These are phyloP conservation scores for Glossophaga mutica DNA, from an alignment of 2,797 vertebrate genomes.

Conservation along the genomic window DNA sequence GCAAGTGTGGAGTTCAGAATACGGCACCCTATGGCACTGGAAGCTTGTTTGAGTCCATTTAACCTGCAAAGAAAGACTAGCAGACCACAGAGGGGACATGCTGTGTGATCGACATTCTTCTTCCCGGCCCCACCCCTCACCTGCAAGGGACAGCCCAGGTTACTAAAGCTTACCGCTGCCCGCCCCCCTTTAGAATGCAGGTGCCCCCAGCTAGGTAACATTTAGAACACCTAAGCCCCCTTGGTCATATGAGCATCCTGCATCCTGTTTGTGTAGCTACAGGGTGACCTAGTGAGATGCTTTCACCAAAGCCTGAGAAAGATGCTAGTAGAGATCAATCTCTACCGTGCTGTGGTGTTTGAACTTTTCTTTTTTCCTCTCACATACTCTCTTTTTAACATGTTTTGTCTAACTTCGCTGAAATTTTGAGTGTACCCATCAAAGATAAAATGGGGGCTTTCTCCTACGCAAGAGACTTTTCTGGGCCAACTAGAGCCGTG, in stretches of 20 bases:
- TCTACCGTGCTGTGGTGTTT: neutral
- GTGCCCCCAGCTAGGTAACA: neutral
- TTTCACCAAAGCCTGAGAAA: neutral
- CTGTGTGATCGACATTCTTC: neutral
- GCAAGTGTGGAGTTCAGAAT: neutral
- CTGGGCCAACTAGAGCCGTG: neutral
- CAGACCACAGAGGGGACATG: neutral
- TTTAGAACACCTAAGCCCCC: neutral
- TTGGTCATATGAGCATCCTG: neutral
- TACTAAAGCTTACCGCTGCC: neutral
- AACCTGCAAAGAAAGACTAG: neutral
- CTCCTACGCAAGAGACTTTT: neutral
- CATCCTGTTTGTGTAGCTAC: neutral
- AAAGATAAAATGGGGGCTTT: neutral
- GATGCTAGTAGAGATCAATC: neutral
- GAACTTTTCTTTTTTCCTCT: neutral
- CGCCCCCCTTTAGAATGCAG: neutral
- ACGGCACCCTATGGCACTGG: neutral
- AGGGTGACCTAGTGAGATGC: neutral
- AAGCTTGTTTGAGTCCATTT: neutral
- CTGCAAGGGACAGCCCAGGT: neutral
- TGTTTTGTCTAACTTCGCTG: neutral
- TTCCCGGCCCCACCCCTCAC: neutral
- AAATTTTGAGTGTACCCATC: neutral
- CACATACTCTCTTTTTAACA: neutral